Base-by-base conservation (phyloP, 2,797 vertebrate species). In the Zenarchopterus dispar region DNA sequence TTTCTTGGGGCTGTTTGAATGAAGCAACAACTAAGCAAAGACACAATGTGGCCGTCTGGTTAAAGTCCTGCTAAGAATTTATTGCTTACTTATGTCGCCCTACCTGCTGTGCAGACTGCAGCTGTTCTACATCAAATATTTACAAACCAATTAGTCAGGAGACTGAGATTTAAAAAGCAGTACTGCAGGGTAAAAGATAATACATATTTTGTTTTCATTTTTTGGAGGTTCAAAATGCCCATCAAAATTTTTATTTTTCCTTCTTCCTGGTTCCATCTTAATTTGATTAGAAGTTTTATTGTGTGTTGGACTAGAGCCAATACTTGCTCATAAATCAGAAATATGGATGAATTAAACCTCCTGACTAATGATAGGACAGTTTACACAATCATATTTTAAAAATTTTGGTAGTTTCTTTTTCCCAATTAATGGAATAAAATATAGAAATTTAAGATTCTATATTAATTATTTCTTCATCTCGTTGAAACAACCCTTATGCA, bases 1-100 rank as follows among this genome's bases (percentile, higher is more conserved):
- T 86, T 65, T 88, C 67, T 70, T 19, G 62, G 61, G 59, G 47
- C 62, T 46, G 64, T 71, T 63, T 80, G 62, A 61, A 62, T 56
- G 21, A 67, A 23, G 56, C 43, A 64, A 52, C 47, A 54, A 26
- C 46, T 21, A 41, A 68, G 16, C 31, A 10, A 39, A 51, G 50
- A 56, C 17, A 28, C 18, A 52, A 72, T 3, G 57, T 33, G 42
- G 50, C 47, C 13, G 41, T 18, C 54, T 70, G 44, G 75, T 75
- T 61, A 77, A 61, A 70, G 67, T 19, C 8, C 6, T 50, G 55
- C 46, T 51, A 31, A 60, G 41, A 49, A 31, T 28, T 48, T 18
- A 44, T 62, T 49, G 31, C 39, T 69, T 26, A 62, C 24, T 52
- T 18, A n/a, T 10, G 56, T 58, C 52, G 6, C n/a, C 10, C 10